A percentile compares a stretch with the other conserved stretches of the same genome.
phyloP scores from a whole-genome alignment of 1,140 invertebrate genomes.

The Polyergus mexicanus region DNA sequence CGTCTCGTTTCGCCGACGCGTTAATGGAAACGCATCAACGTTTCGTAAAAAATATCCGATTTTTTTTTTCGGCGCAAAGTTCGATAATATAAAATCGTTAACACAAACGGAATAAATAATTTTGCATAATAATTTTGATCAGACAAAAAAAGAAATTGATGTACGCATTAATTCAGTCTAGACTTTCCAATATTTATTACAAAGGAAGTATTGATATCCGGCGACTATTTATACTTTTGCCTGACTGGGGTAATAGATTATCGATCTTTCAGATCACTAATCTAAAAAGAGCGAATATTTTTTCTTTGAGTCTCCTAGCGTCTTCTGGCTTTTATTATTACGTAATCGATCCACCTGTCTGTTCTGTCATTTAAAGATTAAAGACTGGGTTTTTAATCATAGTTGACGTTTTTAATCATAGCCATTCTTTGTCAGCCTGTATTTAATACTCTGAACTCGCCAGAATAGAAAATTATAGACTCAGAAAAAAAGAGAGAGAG shows the following conservation, averaged over 20 bases:
- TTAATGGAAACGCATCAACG: conserved; percentile 68
- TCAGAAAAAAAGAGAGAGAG: too few species aligned
- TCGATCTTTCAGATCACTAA: conserved; percentile 42
- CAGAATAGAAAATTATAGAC: not conserved
- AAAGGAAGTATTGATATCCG: conserved; percentile 36
- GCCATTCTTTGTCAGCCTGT: not conserved
- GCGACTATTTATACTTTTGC: conserved; percentile 1
- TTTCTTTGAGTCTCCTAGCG: conserved; percentile 16
- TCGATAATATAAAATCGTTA: conserved; percentile 25
- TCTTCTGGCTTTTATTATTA: conserved; percentile 13
- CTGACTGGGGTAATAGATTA: conserved; percentile 53
- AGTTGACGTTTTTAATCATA: conserved; percentile 17
- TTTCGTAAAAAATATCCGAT: conserved; percentile 31
- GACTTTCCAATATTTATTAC: conserved; percentile 44
- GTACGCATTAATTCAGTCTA: not conserved
- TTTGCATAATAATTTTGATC: conserved; percentile 32
- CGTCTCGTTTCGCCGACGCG: conserved; percentile 59
- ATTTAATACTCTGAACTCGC: not conserved
- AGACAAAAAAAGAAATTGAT: not conserved
- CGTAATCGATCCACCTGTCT: not conserved
- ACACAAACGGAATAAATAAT: conserved; percentile 31
- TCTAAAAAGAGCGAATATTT: conserved; percentile 47
- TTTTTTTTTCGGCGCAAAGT: conserved; percentile 3
- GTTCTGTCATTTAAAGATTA: conserved; percentile 10
- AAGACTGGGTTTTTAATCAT: conserved; percentile 34